phyloP scores from a whole-genome alignment of 2,797 vertebrate genomes.

The Petrocephalus sullivani region DNA sequence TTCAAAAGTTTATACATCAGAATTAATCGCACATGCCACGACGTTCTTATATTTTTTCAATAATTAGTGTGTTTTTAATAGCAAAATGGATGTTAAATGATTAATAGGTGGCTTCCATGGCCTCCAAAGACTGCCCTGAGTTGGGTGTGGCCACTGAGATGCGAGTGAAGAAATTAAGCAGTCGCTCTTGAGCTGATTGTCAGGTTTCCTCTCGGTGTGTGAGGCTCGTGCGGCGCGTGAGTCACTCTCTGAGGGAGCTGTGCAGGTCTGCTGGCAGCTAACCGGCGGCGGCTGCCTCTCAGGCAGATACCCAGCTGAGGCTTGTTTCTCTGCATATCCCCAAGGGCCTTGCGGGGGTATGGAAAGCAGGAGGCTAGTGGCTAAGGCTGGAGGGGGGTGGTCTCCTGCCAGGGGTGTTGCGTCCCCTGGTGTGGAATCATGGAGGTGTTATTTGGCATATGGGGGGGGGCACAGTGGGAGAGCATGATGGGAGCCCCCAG shows the following conservation, averaged over 20 bases:
- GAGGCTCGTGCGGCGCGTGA: not conserved
- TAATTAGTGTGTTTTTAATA: not conserved
- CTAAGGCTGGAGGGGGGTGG: not conserved
- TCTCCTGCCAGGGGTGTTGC: not conserved
- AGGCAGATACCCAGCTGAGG: conserved; percentile 47
- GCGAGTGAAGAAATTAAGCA: not conserved
- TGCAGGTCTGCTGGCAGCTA: not conserved
- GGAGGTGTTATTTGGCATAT: not conserved
- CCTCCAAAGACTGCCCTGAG: not conserved
- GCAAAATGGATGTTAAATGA: not conserved
- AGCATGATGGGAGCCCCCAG: not conserved
- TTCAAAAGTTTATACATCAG: not conserved
- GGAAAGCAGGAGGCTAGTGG: not conserved
- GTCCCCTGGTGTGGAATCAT: not conserved
- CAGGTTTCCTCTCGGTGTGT: not conserved
- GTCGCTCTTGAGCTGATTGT: not conserved
- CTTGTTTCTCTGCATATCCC: conserved; percentile 54
- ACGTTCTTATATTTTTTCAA: not conserved
- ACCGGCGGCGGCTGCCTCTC: not conserved
- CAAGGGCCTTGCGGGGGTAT: conserved; percentile 40
- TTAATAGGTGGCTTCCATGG: not conserved
- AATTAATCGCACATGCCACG: not conserved
- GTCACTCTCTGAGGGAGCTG: not conserved
- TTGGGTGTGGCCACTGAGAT: not conserved
- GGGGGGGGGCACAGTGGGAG: not conserved